Conservation (phyloP, 2,888 invertebrate genomes). For the Lymantria monacha region DNA sequence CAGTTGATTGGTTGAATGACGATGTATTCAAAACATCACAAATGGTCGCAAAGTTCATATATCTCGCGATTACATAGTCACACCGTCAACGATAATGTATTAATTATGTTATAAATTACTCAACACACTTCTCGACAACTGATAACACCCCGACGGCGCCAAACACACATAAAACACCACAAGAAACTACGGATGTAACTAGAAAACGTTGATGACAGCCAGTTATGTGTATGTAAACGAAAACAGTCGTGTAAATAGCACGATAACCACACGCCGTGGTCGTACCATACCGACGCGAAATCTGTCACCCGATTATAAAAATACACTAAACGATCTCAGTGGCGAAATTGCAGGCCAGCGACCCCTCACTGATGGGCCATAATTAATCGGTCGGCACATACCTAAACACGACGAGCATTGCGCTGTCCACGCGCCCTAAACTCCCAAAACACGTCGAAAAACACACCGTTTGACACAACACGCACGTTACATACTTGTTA, state of each 20-base stretch:
- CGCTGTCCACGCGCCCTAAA: slow-evolving; percentile 66
- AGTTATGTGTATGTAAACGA: slow-evolving; percentile 39
- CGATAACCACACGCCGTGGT: slow-evolving; percentile 33
- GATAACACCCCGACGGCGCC: slow-evolving; percentile 66
- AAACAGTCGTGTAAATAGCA: slow-evolving; percentile 40
- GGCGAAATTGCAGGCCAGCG: slow-evolving; percentile 69
- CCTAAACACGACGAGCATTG: slow-evolving; percentile 78
- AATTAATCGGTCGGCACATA: slow-evolving; percentile 76
- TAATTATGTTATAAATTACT: slow-evolving; percentile 78
- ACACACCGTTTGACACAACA: slow-evolving; percentile 73
- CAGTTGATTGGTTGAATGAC: no score
- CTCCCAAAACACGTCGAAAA: slow-evolving; percentile 71
- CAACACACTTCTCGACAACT: slow-evolving; percentile 68
- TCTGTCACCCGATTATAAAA: slow-evolving; percentile 59
- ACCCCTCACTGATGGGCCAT: slow-evolving; percentile 74
- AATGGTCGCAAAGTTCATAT: slow-evolving; percentile 64
- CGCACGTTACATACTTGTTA: slow-evolving; percentile 75
- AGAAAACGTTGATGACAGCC: slow-evolving; percentile 38
- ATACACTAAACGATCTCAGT: slow-evolving; percentile 56
- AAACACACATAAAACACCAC: slow-evolving; percentile 54
- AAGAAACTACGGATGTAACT: slow-evolving; percentile 50
- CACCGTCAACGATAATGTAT: slow-evolving; percentile 67
- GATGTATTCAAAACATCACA: slow-evolving; percentile 19
- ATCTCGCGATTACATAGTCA: slow-evolving; percentile 39
- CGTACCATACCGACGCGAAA: slow-evolving; percentile 36